Conservation (phyloP, 2,113 vertebrate genomes). For the Sorex fumeus region DNA sequence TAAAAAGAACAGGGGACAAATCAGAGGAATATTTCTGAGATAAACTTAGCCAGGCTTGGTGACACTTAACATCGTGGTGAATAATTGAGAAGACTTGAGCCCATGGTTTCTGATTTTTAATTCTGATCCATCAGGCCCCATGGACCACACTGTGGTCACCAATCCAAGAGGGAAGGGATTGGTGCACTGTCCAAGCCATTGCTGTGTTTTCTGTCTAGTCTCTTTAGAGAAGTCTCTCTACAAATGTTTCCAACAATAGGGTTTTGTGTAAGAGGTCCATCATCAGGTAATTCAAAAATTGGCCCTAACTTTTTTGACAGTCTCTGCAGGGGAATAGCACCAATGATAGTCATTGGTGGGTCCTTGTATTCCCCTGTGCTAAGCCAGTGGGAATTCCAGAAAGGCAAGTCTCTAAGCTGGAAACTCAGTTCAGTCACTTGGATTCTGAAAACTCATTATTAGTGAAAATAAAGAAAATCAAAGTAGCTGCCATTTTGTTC, state of each 20-base stretch:
- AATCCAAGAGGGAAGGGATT: neutral
- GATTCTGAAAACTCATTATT: neutral
- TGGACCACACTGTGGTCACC: neutral
- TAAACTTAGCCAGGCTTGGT: fast-evolving
- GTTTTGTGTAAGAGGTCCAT: neutral
- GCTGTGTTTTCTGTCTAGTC: neutral
- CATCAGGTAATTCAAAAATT: neutral
- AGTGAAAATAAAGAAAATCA: neutral
- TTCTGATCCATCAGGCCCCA: neutral
- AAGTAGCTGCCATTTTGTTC: neutral
- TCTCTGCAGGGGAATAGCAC: fast-evolving
- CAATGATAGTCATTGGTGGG: too few species aligned
- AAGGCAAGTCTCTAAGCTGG: neutral
- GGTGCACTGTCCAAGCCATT: fast-evolving
- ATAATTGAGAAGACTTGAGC: neutral
- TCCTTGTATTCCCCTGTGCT: neutral
- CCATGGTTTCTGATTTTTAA: neutral
- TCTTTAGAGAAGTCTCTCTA: slow-evolving; percentile 33
- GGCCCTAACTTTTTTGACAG: neutral
- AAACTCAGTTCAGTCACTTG: neutral
- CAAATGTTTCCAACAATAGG: neutral
- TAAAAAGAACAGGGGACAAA: neutral
- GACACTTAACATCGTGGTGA: neutral
- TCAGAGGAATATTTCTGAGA: neutral
- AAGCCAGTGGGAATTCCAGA: neutral